phyloP scores from a whole-genome alignment of 2,888 invertebrate species.

The Mycalesis mineus region DNA sequence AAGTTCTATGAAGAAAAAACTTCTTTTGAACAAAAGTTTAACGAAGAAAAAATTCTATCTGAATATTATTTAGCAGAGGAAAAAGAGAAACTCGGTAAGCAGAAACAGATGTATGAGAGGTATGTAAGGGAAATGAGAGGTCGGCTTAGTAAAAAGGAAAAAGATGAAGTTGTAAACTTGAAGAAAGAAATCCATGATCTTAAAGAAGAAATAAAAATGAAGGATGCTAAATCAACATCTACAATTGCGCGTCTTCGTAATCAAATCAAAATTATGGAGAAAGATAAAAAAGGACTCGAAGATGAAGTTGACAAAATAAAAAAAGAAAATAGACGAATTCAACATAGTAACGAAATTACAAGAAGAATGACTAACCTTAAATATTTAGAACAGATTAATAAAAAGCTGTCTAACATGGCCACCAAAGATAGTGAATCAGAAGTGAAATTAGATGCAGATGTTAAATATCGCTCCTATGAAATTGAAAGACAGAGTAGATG shows the following conservation, averaged over 20 bases:
- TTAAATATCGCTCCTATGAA: conserved; percentile 66
- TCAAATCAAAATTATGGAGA: conserved; percentile 84
- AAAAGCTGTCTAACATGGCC: conserved; percentile 61
- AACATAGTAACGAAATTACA: conserved; percentile 78
- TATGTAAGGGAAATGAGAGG: conserved; percentile 83
- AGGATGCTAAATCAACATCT: conserved; percentile 85
- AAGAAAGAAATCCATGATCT: conserved; percentile 82
- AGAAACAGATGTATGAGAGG: conserved; percentile 81
- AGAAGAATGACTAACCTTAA: conserved; percentile 81
- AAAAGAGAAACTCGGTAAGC: conserved; percentile 82
- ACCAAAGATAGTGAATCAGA: conserved; percentile 50
- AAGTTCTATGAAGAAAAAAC: conserved; percentile 80
- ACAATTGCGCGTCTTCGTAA: conserved; percentile 85
- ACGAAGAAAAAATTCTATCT: conserved; percentile 81
- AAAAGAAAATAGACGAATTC: conserved; percentile 81
- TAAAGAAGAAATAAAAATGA: conserved; percentile 83
- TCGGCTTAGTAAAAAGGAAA: conserved; percentile 81
- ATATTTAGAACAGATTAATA: conserved; percentile 87
- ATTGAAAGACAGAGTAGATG: conserved; percentile 61
- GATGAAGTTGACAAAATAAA: conserved; percentile 82
- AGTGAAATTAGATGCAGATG: conserved; percentile 44
- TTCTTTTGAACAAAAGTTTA: conserved; percentile 77
- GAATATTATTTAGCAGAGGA: conserved; percentile 84
- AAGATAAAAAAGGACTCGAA: conserved; percentile 81
- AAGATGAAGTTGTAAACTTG: conserved; percentile 81